Percentiles rank a stretch among this genome's conserved stretches.
These are phyloP conservation scores for Kudoa iwatai DNA, from an alignment of 30 jellyfish, hydroid and myxozoan species.

Conservation along the genomic window DNA sequence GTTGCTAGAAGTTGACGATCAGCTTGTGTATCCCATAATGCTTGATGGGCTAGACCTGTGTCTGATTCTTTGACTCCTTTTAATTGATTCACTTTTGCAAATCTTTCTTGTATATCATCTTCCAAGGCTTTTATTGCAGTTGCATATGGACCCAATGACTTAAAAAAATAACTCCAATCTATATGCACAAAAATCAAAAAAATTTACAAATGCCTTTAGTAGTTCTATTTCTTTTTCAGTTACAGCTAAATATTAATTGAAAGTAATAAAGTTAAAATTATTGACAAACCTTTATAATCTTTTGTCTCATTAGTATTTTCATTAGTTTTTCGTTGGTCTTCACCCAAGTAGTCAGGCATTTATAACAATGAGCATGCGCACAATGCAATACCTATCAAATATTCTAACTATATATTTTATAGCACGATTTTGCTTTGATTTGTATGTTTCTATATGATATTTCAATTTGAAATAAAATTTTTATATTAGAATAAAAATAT, in stretches of 20 bases:
- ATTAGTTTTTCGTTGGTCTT: constrained; percentile 28
- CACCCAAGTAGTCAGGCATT: constrained; percentile 82
- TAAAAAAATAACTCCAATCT: constrained; percentile 1
- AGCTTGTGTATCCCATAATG: constrained; percentile 82
- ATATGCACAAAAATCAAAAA: not conserved
- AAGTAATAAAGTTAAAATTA: too few relatives aligned
- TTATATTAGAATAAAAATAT: too few relatives aligned
- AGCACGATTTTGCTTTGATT: too few relatives aligned
- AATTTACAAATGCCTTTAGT: not conserved
- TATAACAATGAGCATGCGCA: too few relatives aligned
- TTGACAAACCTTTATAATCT: not conserved
- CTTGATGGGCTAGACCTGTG: constrained; percentile 93
- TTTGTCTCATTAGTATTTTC: constrained; percentile 12
- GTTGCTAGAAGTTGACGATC: constrained; percentile 63
- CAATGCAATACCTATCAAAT: too few relatives aligned
- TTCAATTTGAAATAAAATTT: too few relatives aligned
- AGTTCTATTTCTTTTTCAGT: constrained; percentile 2
- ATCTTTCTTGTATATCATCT: constrained; percentile 20
- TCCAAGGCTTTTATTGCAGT: constrained; percentile 38
- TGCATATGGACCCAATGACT: constrained; percentile 89
- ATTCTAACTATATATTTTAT: too few relatives aligned
- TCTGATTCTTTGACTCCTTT: constrained; percentile 68
- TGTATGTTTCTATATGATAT: too few relatives aligned
- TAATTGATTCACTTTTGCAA: constrained; percentile 31
- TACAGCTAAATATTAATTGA: not conserved